A percentile compares a stretch with the other conserved stretches of the same genome.
phyloP scores from a whole-genome alignment of 2,113 vertebrate genomes.

The Nycticorax nycticorax region DNA sequence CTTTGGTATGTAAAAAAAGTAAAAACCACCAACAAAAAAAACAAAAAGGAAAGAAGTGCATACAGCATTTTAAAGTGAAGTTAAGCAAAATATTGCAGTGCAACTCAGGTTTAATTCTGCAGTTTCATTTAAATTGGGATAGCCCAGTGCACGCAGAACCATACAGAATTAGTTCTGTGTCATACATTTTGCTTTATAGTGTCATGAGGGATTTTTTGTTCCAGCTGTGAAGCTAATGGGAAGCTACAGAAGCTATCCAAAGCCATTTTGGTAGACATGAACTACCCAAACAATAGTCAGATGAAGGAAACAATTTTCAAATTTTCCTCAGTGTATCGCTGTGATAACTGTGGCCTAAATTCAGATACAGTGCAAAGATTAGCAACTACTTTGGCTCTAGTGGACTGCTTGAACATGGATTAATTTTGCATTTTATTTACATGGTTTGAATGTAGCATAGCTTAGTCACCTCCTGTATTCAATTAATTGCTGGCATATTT shows the following conservation, averaged over 20 bases:
- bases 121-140: background rate
- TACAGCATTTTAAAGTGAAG: background rate
- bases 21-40: too few relatives aligned
- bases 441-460: background rate
- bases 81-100: background rate
- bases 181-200: background rate
- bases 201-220: background rate
- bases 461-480: background rate
- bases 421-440: background rate
- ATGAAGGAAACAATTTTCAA: background rate
- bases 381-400: background rate
- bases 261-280: background rate
- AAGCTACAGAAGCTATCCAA: background rate
- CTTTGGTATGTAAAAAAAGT: background rate
- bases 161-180: background rate
- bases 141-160: background rate
- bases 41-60: too few relatives aligned
- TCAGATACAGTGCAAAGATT: background rate
- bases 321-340: background rate
- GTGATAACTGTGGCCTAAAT: background rate
- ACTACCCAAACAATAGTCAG: background rate
- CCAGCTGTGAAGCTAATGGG: background rate
- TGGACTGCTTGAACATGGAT: background rate
- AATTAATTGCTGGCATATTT: constrained; percentile 29
- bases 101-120: background rate